Percentiles rank a stretch among this genome's conserved stretches.
Evolutionary conservation across 2,888 invertebrate species (phyloP).

Genomic region (Hemaris fuciformis): DNA sequence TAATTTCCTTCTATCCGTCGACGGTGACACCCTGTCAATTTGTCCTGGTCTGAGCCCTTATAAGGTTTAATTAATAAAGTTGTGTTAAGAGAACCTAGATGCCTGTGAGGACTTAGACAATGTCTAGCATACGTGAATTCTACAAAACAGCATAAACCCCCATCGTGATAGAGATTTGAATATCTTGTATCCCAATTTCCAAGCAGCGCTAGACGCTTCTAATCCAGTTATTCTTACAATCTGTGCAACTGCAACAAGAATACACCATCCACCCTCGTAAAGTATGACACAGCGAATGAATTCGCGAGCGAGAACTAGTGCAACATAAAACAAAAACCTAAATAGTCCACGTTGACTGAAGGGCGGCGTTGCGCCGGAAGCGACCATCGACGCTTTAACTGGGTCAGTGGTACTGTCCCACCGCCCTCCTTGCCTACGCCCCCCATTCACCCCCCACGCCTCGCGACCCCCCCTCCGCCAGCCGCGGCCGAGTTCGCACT

Average conservation of each 20-base stretch:
- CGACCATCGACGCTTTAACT: slow-evolving; percentile 37
- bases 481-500: slow-evolving; percentile 22
- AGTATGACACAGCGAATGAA: slow-evolving; percentile 4
- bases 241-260: not conserved
- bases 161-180: too few relatives aligned
- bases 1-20: too few relatives aligned
- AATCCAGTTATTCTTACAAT: not conserved
- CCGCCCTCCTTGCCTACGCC: slow-evolving; percentile 4
- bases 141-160: too few relatives aligned
- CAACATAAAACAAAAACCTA: slow-evolving; percentile 22
- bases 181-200: too few relatives aligned
- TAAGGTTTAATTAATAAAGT: too few relatives aligned
- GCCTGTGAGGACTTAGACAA: too few relatives aligned
- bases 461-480: slow-evolving; percentile 11
- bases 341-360: slow-evolving; percentile 34
- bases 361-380: slow-evolving; percentile 38
- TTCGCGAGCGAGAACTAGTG: not conserved
- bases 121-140: too few relatives aligned
- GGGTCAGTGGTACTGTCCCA: slow-evolving; percentile 31
- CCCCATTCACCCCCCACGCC: slow-evolving; percentile 28
- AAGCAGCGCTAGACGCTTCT: not conserved
- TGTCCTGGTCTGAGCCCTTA: too few relatives aligned
- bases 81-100: too few relatives aligned
- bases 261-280: not conserved
- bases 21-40: too few relatives aligned